Evolutionary conservation across 2,113 vertebrate genomes (phyloP).

Genomic region (Lipophrys pholis): DNA sequence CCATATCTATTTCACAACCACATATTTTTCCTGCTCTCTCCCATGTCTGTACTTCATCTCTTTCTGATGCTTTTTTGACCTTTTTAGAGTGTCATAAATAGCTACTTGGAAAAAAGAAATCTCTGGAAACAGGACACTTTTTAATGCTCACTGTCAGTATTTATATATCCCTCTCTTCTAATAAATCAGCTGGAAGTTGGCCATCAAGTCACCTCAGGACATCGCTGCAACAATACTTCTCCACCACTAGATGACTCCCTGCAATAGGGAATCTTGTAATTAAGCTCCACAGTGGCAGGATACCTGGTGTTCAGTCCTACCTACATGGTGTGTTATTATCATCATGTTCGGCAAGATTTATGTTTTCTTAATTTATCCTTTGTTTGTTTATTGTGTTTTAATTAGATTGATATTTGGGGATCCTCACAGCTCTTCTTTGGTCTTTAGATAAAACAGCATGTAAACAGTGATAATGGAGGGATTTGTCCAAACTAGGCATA

Average conservation of each 20-base stretch:
- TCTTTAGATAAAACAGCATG: constrained; percentile 23
- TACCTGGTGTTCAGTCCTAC: neutral
- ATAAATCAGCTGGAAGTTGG: constrained; percentile 25
- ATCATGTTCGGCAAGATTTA: constrained; percentile 3
- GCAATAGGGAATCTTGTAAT: constrained; percentile 24
- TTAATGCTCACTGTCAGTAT: constrained; percentile 14
- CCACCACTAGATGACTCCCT: constrained; percentile 53
- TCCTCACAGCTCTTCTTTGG: neutral
- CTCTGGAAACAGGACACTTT: constrained; percentile 10
- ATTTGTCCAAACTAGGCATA: constrained; percentile 28
- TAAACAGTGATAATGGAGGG: constrained; percentile 39
- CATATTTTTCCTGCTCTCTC: constrained; percentile 37
- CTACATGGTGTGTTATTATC: constrained; percentile 1
- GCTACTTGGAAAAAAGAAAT: neutral
- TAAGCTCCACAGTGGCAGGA: neutral
- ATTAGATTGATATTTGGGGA: neutral
- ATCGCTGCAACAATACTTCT: constrained; percentile 2
- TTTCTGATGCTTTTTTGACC: constrained; percentile 22
- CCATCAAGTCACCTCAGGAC: neutral
- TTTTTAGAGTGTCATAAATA: constrained; percentile 35
- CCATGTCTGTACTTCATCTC: constrained; percentile 36
- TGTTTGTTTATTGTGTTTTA: constrained; percentile 7
- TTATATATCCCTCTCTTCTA: neutral
- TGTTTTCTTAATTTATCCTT: constrained; percentile 1
- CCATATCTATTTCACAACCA: constrained; percentile 52